Percentiles rank a stretch among this genome's conserved stretches.
These are phyloP conservation scores for Agriopis marginaria DNA, from an alignment of 2,888 invertebrate genomes.

Conservation along the genomic window DNA sequence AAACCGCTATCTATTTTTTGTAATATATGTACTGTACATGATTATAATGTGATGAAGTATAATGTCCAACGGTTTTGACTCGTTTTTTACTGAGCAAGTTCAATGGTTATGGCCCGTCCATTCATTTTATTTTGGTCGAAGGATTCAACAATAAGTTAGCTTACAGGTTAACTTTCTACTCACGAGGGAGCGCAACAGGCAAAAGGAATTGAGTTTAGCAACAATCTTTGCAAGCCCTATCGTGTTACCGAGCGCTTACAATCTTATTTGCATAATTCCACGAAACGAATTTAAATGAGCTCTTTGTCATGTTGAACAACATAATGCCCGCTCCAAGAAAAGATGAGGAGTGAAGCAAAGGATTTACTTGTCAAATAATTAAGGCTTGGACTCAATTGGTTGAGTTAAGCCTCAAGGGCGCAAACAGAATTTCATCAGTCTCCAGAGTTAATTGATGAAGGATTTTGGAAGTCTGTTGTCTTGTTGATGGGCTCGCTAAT, in stretches of 20 bases:
- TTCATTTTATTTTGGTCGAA: too few species aligned
- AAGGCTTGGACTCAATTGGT: slow-evolving; percentile 40
- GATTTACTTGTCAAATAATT: slow-evolving; percentile 61
- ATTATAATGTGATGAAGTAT: too few species aligned
- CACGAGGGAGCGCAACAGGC: slow-evolving; percentile 66
- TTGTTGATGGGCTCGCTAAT: slow-evolving; percentile 10
- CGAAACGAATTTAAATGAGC: slow-evolving; percentile 75
- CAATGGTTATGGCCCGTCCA: too few species aligned
- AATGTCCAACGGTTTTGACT: too few species aligned
- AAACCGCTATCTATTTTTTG: too few species aligned
- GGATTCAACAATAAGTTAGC: slow-evolving; percentile 33
- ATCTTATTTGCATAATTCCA: slow-evolving; percentile 80
- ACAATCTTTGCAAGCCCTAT: slow-evolving; percentile 73
- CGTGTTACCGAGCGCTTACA: slow-evolving; percentile 75
- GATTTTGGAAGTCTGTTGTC: slow-evolving; percentile 22
- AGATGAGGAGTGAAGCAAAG: slow-evolving; percentile 55
- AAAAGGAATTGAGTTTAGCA: slow-evolving; percentile 71
- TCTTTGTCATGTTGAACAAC: slow-evolving; percentile 75
- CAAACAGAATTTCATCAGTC: slow-evolving; percentile 31
- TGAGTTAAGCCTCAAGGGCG: slow-evolving; percentile 26
- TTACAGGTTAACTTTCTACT: slow-evolving; percentile 45
- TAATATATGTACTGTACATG: too few species aligned
- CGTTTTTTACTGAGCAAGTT: too few species aligned
- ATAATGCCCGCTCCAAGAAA: slow-evolving; percentile 64
- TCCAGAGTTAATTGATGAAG: slow-evolving; percentile 32